Percentiles rank a stretch among this genome's conserved stretches.
These are phyloP conservation scores for Lumbricus terrestris DNA, from an alignment of 2,888 invertebrate species.

Conservation along the genomic window DNA sequence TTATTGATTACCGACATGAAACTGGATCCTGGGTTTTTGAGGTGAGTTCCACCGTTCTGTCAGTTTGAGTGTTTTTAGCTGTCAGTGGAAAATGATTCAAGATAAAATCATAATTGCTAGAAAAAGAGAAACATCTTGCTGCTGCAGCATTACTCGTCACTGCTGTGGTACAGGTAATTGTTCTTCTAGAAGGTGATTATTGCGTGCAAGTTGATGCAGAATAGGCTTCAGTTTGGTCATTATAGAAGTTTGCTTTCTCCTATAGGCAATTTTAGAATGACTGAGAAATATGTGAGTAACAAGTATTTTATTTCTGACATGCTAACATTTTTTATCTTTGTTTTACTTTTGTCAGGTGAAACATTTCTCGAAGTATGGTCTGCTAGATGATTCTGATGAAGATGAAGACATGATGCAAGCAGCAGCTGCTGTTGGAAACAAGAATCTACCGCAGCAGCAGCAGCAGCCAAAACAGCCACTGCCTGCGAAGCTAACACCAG, in stretches of 20 bases:
- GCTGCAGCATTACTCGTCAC: not conserved
- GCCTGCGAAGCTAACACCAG: not conserved
- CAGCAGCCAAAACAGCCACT: constrained; percentile 40
- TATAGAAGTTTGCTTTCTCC: not conserved
- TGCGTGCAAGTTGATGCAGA: not conserved
- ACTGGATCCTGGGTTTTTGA: constrained; percentile 97
- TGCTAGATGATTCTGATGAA: constrained; percentile 86
- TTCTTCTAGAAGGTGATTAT: too few relatives aligned
- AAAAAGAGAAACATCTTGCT: not conserved
- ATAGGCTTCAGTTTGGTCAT: not conserved
- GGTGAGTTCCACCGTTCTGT: constrained; percentile 59
- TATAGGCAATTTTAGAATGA: not conserved
- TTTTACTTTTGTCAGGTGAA: constrained; percentile 74
- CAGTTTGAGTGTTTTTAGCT: not conserved
- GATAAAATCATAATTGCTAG: not conserved
- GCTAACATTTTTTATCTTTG: too few relatives aligned
- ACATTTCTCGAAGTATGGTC: constrained; percentile 90
- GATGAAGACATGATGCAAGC: constrained; percentile 34
- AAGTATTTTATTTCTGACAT: not conserved
- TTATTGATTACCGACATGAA: constrained; percentile 89
- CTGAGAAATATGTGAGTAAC: not conserved
- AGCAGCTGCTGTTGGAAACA: constrained; percentile 37
- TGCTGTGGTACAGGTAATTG: too few relatives aligned
- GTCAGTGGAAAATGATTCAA: not conserved
- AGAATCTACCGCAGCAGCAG: constrained; percentile 44